Base-by-base conservation (phyloP, 2,797 vertebrate species). In the Acanthurus leucopareius region DNA sequence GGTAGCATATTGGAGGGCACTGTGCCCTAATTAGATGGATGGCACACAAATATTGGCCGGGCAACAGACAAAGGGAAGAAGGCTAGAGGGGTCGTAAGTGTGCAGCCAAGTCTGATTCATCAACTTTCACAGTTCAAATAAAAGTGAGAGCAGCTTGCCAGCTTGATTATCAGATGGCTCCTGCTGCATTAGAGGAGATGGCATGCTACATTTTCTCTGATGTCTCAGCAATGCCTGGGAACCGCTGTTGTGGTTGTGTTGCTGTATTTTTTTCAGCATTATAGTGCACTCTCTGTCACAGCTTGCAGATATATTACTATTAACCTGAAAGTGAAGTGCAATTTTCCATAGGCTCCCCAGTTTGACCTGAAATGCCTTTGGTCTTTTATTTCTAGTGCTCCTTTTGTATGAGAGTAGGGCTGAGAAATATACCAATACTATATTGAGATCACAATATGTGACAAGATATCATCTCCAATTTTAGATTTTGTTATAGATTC, bases 101-200 rank as follows among this genome's bases (percentile, higher is more conserved):
- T 68, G 79, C 88, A 84, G 89, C 86, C 86, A 81, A 85, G 83
- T 89, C 86, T 83, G 90, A 93, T 90, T 92, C 88, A 93, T 94
- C 91, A 93, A 90, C 81, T 91, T 91, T 88, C 85, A 89, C 87
- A 78, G 88, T 87, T 88, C 64, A 89, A 90, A 91, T 91, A 91
- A 89, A 91, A 89, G 69, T 58, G 80, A 87, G 85, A 58, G 80
- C 84, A 71, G 86, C 82, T 82, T 82, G 89, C 91, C 90, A 91
- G 83, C 87, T 81, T 84, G 88, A 92, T 93, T 90, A 93, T 91
- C 90, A 88, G 89, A 90, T 86, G 87, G 85, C 83, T 80, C 52
- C 80, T 38, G 68, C 81, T 85, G 83, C 88, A 91, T 92, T 91
- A 90, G 73, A 77, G 84, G 59, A 90, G 82, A 87, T 82, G 89